Conservation (phyloP, 2,888 invertebrate species). For the Mesorhabditis sp. region DNA sequence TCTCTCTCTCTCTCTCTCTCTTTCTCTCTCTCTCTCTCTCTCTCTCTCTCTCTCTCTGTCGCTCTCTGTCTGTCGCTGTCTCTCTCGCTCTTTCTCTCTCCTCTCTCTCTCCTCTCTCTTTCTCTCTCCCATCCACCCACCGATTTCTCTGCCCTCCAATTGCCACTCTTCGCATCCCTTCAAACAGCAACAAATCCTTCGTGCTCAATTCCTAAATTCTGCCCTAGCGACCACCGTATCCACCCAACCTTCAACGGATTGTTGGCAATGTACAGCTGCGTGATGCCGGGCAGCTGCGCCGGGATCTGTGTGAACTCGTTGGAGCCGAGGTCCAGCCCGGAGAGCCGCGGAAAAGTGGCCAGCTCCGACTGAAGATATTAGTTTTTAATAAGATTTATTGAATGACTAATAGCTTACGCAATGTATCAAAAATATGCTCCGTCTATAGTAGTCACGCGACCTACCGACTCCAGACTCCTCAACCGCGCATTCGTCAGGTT, state of each 20-base stretch:
- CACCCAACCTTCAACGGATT: constrained; percentile 12
- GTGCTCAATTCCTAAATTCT: not conserved
- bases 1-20: too few species aligned
- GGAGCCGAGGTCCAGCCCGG: constrained; percentile 31
- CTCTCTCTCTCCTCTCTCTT: too few species aligned
- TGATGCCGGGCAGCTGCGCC: constrained; percentile 5
- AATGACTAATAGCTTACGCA: not conserved
- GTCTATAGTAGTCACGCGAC: not conserved
- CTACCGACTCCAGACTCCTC: not conserved
- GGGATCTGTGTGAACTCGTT: constrained; percentile 10
- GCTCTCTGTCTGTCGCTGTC: too few species aligned
- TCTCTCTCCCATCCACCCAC: too few species aligned
- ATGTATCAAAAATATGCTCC: not conserved
- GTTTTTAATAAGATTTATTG: not conserved
- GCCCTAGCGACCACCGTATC: too few species aligned
- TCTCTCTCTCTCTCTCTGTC: too few species aligned
- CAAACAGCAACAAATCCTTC: not conserved
- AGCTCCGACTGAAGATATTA: not conserved
- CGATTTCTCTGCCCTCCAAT: not conserved
- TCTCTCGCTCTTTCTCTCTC: too few species aligned
- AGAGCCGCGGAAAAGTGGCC: constrained; percentile 18
- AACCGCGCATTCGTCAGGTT: not conserved
- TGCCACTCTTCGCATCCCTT: not conserved
- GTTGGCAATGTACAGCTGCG: constrained; percentile 12
- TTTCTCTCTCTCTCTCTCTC: too few species aligned